Evolutionary conservation across 1,140 invertebrate genomes (phyloP), one percentile per base, ranked within the genome.

Genomic region (Drosophila repletoides): DNA sequence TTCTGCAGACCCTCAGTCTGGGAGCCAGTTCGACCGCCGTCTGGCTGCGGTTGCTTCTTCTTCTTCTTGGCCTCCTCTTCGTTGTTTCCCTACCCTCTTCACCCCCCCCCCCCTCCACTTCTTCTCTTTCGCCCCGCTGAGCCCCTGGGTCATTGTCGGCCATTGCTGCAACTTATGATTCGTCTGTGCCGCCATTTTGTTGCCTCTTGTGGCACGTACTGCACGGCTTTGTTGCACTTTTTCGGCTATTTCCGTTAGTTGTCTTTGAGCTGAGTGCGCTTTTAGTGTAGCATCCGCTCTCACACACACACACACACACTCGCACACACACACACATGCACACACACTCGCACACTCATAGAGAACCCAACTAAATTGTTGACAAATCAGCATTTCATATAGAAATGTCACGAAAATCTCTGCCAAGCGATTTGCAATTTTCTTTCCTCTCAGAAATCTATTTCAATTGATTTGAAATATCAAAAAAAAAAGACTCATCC

Each of bases 211-310:
- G 70, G 80, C 80, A 76, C 80, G 80, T 69, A 80, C 80, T 40
- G 38, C 36, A 43, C 29, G 61, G 53, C 60, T 56, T 69, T 58
- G 49, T 71, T 80, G 52, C 58, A 60, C 40, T 59, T 40, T 48
- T 38, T 55, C 53, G 64, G 80, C 80, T 53, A 80, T 80, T 86
- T 86, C 80, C 80, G 75, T 53, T 63, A 43, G 61, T 69, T 86
- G 80, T 86, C 81, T 86, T 86, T 87, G 75, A 74, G 75, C 75
- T 86, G 80, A 86, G 80, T 86, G 75, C 67, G 68, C 80, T 84
- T 84, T 84, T 84, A 84, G 80, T 63, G 68, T 71, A 67, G 75
- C 75, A 76, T 84, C 80, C 80, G 80, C 34, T 86, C 5, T 33
- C 63, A 60, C 63, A 67, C 19, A 70, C 41, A 63, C 41, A 53